phyloP scores from a whole-genome alignment of 2,113 vertebrate species.

The Clarias macrocephalus region DNA sequence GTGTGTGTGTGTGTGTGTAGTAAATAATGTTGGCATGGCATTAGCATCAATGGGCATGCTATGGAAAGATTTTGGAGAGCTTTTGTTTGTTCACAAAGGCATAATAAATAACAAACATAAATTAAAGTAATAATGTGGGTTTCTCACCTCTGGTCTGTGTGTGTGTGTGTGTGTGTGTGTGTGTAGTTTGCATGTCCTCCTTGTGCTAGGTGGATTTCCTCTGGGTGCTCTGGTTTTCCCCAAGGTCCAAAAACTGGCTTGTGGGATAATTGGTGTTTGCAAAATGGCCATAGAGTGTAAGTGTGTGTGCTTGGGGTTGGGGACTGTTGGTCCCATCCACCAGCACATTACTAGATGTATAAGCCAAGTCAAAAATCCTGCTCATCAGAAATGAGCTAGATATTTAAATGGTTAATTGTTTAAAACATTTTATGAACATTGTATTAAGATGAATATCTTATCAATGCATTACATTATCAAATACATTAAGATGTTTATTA shows the following conservation, averaged over 20 bases:
- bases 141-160: background rate
- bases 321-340: no score
- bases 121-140: background rate
- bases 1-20: no score
- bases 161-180: background rate
- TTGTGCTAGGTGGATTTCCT: no score
- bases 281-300: no score
- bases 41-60: background rate
- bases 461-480: no score
- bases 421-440: background rate
- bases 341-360: background rate
- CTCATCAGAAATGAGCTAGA: background rate
- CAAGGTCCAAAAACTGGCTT: no score
- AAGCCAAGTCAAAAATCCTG: background rate
- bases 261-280: no score
- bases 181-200: no score
- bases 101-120: background rate
- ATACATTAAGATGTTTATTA: no score
- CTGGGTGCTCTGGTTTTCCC: no score
- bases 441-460: no score
- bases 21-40: background rate
- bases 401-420: background rate
- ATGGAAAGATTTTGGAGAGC: background rate
- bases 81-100: background rate
- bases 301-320: no score